Evolutionary conservation across 1,140 invertebrate species (phyloP).

Genomic region (honey bee (Apis mellifera)): DNA sequence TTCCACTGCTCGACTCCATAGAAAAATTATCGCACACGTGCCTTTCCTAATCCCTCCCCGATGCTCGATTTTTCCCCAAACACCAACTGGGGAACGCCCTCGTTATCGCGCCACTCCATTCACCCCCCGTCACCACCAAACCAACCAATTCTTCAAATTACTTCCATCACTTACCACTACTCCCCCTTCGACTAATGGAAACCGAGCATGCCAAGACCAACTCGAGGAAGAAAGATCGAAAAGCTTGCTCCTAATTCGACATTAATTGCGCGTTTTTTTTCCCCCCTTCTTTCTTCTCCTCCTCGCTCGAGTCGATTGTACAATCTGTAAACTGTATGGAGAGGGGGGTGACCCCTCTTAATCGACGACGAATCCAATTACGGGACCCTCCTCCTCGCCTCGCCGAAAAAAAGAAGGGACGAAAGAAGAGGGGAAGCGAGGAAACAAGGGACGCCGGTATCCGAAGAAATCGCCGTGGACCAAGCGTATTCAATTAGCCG

Average conservation of each 20-base stretch:
- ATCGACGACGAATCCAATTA: conserved; percentile 43
- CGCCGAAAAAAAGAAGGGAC: neutral
- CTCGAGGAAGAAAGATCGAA: neutral
- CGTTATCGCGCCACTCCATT: neutral
- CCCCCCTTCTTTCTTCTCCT: too few relatives aligned
- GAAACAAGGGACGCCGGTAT: neutral
- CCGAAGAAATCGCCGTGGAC: conserved; percentile 24
- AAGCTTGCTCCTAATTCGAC: conserved; percentile 14
- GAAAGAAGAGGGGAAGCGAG: neutral
- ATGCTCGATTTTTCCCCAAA: neutral
- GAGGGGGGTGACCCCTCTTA: conserved; percentile 1
- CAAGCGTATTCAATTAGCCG: conserved; percentile 30
- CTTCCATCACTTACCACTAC: too few relatives aligned
- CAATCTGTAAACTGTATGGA: conserved; percentile 28
- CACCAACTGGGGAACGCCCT: neutral
- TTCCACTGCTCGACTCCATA: too few relatives aligned
- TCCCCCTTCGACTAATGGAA: too few relatives aligned
- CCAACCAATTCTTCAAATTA: neutral
- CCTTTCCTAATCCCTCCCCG: neutral
- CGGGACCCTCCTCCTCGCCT: neutral
- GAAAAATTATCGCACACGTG: too few relatives aligned
- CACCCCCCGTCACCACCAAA: neutral
- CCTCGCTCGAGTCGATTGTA: neutral
- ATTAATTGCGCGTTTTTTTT: conserved; percentile 19
- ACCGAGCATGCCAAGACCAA: neutral